phyloP scores from a whole-genome alignment of 2,113 vertebrate genomes.

The Nanorana parkeri region DNA sequence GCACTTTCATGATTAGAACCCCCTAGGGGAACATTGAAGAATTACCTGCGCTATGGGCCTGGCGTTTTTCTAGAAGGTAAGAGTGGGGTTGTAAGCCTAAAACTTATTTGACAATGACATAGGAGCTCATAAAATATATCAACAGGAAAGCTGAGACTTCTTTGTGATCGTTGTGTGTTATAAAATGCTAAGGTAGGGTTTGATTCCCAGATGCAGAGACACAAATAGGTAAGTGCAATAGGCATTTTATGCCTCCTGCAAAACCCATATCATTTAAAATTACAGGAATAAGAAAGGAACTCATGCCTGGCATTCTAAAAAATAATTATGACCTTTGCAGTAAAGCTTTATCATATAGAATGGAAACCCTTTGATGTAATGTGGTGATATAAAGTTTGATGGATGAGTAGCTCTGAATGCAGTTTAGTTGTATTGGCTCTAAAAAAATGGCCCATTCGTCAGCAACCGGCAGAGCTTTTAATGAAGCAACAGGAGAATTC shows the following conservation, averaged over 20 bases:
- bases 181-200: neutral
- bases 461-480: constrained; percentile 21
- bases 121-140: too few relatives aligned
- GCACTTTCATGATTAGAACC: too few relatives aligned
- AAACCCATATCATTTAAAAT: constrained; percentile 1
- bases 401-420: constrained; percentile 10
- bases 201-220: neutral
- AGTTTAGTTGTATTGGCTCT: constrained; percentile 31
- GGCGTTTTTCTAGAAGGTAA: too few relatives aligned
- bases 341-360: constrained; percentile 13
- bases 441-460: constrained; percentile 28
- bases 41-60: too few relatives aligned
- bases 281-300: neutral
- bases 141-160: too few relatives aligned
- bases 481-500: constrained; percentile 40
- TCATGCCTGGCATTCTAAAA: constrained; percentile 1
- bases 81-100: too few relatives aligned
- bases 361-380: constrained; percentile 8
- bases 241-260: neutral
- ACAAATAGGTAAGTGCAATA: neutral
- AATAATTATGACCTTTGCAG: constrained; percentile 33
- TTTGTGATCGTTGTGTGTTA: too few relatives aligned
- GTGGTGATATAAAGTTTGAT: constrained; percentile 7
- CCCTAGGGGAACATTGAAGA: too few relatives aligned
- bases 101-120: too few relatives aligned